Evolutionary conservation across 2,888 invertebrate species (phyloP), one percentile per base, ranked within the genome.

Genomic region (Phrixothrix hirtus): DNA sequence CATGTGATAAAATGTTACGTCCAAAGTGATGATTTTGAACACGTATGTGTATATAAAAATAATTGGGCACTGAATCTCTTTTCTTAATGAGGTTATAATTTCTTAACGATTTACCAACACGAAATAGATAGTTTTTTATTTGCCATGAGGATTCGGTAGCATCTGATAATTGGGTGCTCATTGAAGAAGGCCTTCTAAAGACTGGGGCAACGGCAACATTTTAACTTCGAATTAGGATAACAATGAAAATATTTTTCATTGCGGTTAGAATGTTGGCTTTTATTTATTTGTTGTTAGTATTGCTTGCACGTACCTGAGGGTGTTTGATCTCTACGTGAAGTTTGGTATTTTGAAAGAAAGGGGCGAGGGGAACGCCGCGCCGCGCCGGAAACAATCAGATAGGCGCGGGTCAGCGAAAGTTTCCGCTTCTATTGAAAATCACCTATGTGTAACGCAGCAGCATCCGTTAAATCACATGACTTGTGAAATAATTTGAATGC

Each of bases 351-450:
- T 34, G 17, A 31, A 17, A 13, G 39, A 13, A 26, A 29, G 29
- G 17, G 39, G 36, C 17, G 10, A 30, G 45, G 15, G 48, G 39
- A 37, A 31, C 15, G 57, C n/a, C n/a, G n/a, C n/a, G n/a, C n/a
- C n/a, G n/a, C n/a, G n/a, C 63, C 64, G 74, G 74, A 75, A 73
- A 72, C 67, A 66, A 71, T 69, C 67, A 69, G 69, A 72, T 70
- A 69, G 69, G 69, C 64, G 70, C 69, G 69, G 73, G 70, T 67
- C 70, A 71, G 73, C 70, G 72, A 74, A 73, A 75, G 72, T 75
- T 73, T 75, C 73, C 74, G 71, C 67, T 72, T 66, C 74, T 71
- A 75, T 76, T 75, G 72, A 75, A 72, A 75, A 71, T 62, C 74
- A 73, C 59, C 73, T 69, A 67, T 61, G 75, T 71, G 75, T 73